Percentiles rank a stretch among this genome's conserved stretches.
These are phyloP conservation scores for Dinothrombium tinctorium DNA, from an alignment of 1,140 invertebrate species.

Conservation along the genomic window DNA sequence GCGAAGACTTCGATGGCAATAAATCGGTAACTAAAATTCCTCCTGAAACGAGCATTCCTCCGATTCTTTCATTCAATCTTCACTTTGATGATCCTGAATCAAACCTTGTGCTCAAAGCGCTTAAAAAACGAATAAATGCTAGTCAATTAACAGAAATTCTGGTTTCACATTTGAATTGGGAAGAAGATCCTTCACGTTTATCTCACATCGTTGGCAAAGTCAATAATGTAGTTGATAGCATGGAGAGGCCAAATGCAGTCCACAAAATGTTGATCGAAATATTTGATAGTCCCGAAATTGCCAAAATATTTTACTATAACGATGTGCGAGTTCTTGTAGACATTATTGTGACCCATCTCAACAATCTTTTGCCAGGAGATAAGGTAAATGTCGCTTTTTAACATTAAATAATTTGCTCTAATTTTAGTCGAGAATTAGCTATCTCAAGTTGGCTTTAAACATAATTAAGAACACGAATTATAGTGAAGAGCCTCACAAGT, in stretches of 20 bases:
- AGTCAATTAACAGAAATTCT: slow-evolving; percentile 74
- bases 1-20: slow-evolving; percentile 19
- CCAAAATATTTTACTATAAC: slow-evolving; percentile 70
- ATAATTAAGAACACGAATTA: slow-evolving; percentile 7
- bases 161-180: slow-evolving; percentile 56
- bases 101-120: slow-evolving; percentile 47
- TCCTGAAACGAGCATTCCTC: slow-evolving; percentile 9
- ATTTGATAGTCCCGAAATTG: slow-evolving; percentile 44
- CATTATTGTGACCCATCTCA: slow-evolving; percentile 61
- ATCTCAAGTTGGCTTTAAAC: slow-evolving; percentile 3
- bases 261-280: slow-evolving; percentile 65
- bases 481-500: slow-evolving; percentile 10
- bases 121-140: slow-evolving; percentile 40
- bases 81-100: slow-evolving; percentile 40
- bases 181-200: slow-evolving; percentile 26
- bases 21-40: slow-evolving; percentile 6
- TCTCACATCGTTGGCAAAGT: neutral
- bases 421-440: slow-evolving; percentile 6
- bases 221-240: slow-evolving; percentile 36
- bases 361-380: slow-evolving; percentile 64
- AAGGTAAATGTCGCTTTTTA: slow-evolving; percentile 28
- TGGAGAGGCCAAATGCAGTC: slow-evolving; percentile 45
- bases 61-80: slow-evolving; percentile 57
- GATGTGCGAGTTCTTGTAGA: slow-evolving; percentile 76
- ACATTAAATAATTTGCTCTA: slow-evolving; percentile 4